Evolutionary conservation across 2,797 vertebrate species (phyloP), one percentile per base, ranked within the genome.

Genomic region (Hyperoplus lanceolatus): DNA sequence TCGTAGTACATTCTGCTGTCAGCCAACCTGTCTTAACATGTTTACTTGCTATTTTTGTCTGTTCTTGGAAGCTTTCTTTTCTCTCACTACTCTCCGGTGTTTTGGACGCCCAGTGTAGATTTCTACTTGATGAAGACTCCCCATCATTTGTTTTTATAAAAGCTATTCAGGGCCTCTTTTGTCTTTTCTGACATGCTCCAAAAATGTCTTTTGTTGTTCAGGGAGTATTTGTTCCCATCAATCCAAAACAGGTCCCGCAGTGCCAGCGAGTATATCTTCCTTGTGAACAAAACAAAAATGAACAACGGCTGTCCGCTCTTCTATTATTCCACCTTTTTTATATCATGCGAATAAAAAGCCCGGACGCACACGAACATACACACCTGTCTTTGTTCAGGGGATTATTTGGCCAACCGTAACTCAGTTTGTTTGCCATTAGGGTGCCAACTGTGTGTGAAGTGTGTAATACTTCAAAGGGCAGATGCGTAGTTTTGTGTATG

Each of bases 331-430:
- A 2, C 29, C 29, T 75, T 39, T 54, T 80, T 84, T 74, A 56
- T 59, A 21, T 41, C 5, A 50, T 50, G 9, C 57, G 57, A 62
- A 65, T 70, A 64, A 68, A 81, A 9, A 49, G 0, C 49, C 16
- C 54, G 39, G 38, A 15, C 61, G 29, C 43, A 45, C 42, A 14
- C 2, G 46, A 39, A 42, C 15, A n/a, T 6, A 75, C 73, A 70
- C 75, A 68, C 82, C 60, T 80, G 54, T 71, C 63, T 84, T 83
- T 83, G 72, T 81, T 57, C 13, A 14, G 14, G 29, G 39, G 13
- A 36, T 29, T 29, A 29, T 43, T 82, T 84, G 56, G 54, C 49
- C 63, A 61, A 36, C 18, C 12, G 41, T 36, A 57, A 8, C 41
- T 10, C 48, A 10, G 16, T 13, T 46, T 68, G 61, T 64, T 81